phyloP scores from a whole-genome alignment of 2,888 invertebrate species.

The Nebria brevicollis region DNA sequence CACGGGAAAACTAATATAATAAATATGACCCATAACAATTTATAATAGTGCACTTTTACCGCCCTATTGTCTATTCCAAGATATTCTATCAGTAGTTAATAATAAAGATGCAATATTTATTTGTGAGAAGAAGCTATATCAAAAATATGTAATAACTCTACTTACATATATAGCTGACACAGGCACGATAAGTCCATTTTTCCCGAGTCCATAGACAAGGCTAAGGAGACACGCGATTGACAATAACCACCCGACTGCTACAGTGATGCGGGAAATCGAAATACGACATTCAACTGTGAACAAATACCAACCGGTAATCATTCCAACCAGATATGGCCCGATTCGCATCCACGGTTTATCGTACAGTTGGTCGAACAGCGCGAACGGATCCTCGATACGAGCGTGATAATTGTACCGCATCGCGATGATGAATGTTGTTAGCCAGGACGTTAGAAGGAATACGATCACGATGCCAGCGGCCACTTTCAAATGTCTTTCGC shows the following conservation, averaged over 20 bases:
- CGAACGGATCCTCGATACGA: slow-evolving; percentile 82
- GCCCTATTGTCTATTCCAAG: neutral
- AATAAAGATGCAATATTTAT: neutral
- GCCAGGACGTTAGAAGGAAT: slow-evolving; percentile 78
- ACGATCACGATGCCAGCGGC: slow-evolving; percentile 69
- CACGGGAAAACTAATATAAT: neutral
- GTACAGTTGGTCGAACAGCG: slow-evolving; percentile 83
- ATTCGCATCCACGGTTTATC: slow-evolving; percentile 87
- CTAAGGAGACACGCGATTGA: slow-evolving; percentile 69
- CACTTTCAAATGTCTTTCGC: slow-evolving; percentile 70
- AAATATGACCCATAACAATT: neutral
- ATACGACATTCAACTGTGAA: slow-evolving; percentile 71
- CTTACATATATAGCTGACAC: slow-evolving; percentile 81
- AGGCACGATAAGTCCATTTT: slow-evolving; percentile 72
- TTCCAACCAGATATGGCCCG: slow-evolving; percentile 83
- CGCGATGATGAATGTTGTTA: slow-evolving; percentile 78
- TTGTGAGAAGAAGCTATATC: too few species aligned
- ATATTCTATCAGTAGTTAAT: neutral
- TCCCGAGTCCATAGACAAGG: slow-evolving; percentile 76
- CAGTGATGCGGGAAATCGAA: slow-evolving; percentile 68
- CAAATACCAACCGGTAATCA: slow-evolving; percentile 78
- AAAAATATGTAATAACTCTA: slow-evolving; percentile 54
- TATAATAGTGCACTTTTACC: neutral
- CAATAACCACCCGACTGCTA: slow-evolving; percentile 68
- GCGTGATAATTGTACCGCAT: slow-evolving; percentile 79